Base-by-base conservation (phyloP, 30 jellyfish, hydroid and myxozoan species). In the Catostylus mosaicus region DNA sequence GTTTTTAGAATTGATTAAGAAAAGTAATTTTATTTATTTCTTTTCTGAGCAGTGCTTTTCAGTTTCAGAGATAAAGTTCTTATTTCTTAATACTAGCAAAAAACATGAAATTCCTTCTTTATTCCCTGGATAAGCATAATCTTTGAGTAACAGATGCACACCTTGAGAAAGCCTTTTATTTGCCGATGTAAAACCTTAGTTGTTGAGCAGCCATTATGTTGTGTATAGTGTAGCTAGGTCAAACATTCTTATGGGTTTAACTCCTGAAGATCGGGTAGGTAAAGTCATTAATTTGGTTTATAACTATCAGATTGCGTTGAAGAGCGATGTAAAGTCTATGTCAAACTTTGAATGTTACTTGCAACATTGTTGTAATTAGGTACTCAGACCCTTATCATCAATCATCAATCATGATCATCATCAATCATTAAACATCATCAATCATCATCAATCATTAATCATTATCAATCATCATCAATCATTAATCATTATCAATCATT, bases 121-220 rank as follows among this genome's bases (percentile, higher is more conserved):
- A 76, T 57, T 30, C 88, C 76, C 14, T 12, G 38, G 88, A 51
- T 76, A 7, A 54, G 51, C 37, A 2, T 76, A 60, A 74, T 74
- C 88, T 24, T 24, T 43, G 40, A 20, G 51, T 76, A 76, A 34
- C 40, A 60, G 78, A 76, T 30, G 76, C 54, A 70, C 66, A 57
- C 67, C 32, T 34, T 22, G 88, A 70, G 38, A 68, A 76, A 50
- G 35, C 78, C 27, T 75, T 75, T 37, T 37, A 30, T 24, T 19
- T 43, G 65, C 88, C 78, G 88, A 70, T 46, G 30, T 24, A 22
- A 76, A 76, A 76, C 59, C 88, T 70, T 19, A 31, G 59, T 60
- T 35, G 29, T 62, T 1, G 40, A 70, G 72, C 27, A 59, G 3
- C 51, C 66, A 6, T 76, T 76, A 35, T 16, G 29, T 11, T n/a